Percentiles rank a stretch among this genome's conserved stretches.
phyloP scores from a whole-genome alignment of 2,113 vertebrate genomes.

The Microcebus ravelobensis region DNA sequence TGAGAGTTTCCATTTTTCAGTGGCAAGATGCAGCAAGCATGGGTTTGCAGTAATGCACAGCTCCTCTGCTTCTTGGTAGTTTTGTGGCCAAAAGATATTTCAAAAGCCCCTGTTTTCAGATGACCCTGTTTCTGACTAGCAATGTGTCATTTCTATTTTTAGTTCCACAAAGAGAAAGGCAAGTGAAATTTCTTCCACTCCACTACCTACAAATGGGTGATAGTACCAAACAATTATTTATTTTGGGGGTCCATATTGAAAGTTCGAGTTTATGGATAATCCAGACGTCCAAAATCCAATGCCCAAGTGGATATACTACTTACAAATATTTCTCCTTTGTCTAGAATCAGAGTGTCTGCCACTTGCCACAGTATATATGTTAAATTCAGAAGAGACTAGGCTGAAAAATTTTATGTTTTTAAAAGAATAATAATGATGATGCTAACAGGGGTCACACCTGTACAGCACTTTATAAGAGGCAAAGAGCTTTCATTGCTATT shows the following conservation, averaged over 20 bases:
- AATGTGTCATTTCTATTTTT: constrained; percentile 58
- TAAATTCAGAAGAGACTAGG: neutral
- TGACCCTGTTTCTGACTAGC: constrained; percentile 31
- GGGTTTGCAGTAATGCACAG: neutral
- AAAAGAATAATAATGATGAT: neutral
- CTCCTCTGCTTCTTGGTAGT: neutral
- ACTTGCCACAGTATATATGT: neutral
- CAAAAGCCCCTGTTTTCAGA: constrained; percentile 46
- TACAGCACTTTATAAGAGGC: neutral
- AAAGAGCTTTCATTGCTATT: neutral
- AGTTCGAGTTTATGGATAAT: neutral
- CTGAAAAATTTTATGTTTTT: neutral
- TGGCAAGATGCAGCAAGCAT: neutral
- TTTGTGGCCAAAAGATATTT: constrained; percentile 40
- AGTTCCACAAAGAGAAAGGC: constrained; percentile 47
- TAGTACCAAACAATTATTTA: neutral
- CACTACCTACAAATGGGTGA: neutral
- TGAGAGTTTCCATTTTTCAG: constrained; percentile 19
- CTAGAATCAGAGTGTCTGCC: neutral
- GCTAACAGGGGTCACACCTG: neutral
- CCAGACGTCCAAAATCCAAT: neutral
- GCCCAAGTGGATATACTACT: neutral
- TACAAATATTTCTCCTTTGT: neutral
- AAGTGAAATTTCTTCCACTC: constrained; percentile 9
- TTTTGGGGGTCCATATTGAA: neutral